Evolutionary conservation across 1,140 invertebrate species (phyloP), one percentile per base, ranked within the genome.

Genomic region (Diachasma alloeum): DNA sequence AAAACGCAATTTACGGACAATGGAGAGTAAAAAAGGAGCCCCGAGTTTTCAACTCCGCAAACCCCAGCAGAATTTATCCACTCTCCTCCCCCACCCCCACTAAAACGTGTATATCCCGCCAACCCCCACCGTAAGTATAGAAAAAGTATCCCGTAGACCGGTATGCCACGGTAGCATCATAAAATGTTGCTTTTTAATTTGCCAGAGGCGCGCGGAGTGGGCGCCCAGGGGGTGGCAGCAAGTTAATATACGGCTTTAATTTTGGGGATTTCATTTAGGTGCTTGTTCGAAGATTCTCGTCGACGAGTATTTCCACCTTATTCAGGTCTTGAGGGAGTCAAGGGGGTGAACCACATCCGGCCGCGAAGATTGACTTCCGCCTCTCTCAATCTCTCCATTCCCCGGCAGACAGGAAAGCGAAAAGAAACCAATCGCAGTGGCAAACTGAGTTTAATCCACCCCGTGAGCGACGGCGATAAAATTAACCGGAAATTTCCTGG

Each of bases 181-280:
- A 84, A 89, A 86, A 87, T 87, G 87, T 89, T 88, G 87, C 87
- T 88, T 89, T 89, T 87, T 87, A 88, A 89, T 88, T 89, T 89
- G 86, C 80, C 81, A 83, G 82, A 83, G 79, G 81, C 83, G 79
- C 83, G 79, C 69, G 77, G 81, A 76, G 83, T 31, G 59, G 24
- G 59, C 17, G 26, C 13, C 24, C 4, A 15, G 22, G 13, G 59
- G 26, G 59, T 9, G 22, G 11, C 6, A 46, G n/a, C 22, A 44
- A 76, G 83, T 88, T 89, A 87, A 89, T 89, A 88, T 89, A 89
- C 84, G 87, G 81, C 84, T 89, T 89, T 89, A 87, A 89, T 89
- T 88, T 87, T 82, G 81, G 81, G 83, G 86, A 31, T 88, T 89
- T 89, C 87, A 87, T 87, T 87, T 86, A 84, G 79, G 76, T 77